These are phyloP conservation scores for Sandelia bainsii DNA, from an alignment of 2,797 vertebrate species.

Conservation along the genomic window DNA sequence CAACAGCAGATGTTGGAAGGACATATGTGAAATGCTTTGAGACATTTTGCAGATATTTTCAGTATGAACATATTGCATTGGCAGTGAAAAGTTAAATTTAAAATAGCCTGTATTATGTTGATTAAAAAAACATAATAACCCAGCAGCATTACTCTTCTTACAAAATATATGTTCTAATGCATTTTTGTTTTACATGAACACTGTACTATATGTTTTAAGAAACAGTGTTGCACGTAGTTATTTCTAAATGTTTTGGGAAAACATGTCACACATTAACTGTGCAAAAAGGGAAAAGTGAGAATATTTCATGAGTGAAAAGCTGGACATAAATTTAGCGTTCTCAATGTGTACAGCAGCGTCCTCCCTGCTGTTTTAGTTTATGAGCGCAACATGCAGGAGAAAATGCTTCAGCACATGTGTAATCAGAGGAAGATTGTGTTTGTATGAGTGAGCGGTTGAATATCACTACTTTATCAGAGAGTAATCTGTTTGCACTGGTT, in stretches of 20 bases:
- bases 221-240: background rate
- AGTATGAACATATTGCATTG: background rate
- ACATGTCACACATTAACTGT: background rate
- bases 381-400: slow-evolving; percentile 44
- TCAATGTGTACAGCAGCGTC: background rate
- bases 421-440: slow-evolving; percentile 74
- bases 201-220: background rate
- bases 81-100: background rate
- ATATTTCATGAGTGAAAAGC: slow-evolving; percentile 13
- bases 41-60: background rate
- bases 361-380: slow-evolving; percentile 54
- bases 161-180: background rate
- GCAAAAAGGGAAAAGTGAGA: slow-evolving; percentile 7
- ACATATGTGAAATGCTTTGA: background rate
- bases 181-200: background rate
- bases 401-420: slow-evolving; percentile 41
- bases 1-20: background rate
- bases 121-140: background rate
- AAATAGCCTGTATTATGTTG: too few relatives aligned
- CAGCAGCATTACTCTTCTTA: background rate
- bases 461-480: slow-evolving; percentile 74
- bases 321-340: slow-evolving; percentile 30
- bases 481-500: slow-evolving; percentile 75
- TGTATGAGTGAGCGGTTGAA: slow-evolving; percentile 61
- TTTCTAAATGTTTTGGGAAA: background rate